Conservation (phyloP, 2,888 invertebrate species). For the Drosophila mimica region DNA sequence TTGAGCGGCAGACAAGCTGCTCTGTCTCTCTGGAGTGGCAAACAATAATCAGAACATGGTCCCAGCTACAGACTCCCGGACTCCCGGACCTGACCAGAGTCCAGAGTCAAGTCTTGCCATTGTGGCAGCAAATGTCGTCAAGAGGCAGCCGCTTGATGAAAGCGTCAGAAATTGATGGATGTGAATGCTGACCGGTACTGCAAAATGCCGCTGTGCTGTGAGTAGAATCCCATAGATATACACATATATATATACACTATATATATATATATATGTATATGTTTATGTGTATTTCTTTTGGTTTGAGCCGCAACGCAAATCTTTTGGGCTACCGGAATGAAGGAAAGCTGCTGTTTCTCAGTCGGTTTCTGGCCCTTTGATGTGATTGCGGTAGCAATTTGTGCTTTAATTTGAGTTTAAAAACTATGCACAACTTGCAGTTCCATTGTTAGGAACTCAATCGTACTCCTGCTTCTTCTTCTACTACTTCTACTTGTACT, state of each 20-base stretch:
- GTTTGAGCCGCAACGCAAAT: conserved; percentile 77
- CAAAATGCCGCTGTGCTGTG: conserved; percentile 37
- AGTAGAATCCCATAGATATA: conserved; percentile 31
- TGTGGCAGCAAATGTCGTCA: conserved; percentile 68
- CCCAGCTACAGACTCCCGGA: conserved; percentile 11
- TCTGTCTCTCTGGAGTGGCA: conserved; percentile 63
- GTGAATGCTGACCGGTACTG: conserved; percentile 62
- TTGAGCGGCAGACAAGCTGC: conserved; percentile 9
- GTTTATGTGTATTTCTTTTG: conserved; percentile 40
- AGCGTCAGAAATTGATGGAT: conserved; percentile 84
- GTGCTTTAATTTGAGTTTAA: conserved; percentile 81
- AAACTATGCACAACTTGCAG: conserved; percentile 73
- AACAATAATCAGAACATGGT: conserved; percentile 75
- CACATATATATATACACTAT: background rate
- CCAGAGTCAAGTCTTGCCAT: conserved; percentile 41
- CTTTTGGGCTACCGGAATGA: conserved; percentile 72
- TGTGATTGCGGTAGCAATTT: conserved; percentile 78
- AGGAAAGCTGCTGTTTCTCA: conserved; percentile 9
- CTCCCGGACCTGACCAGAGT: background rate
- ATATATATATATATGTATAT: background rate
- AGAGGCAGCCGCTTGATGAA: conserved; percentile 76
- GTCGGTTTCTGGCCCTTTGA: conserved; percentile 69
- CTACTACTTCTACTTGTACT: conserved; percentile 2
- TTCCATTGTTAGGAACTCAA: conserved; percentile 59
- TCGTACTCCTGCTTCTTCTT: background rate